Evolutionary conservation across 2,113 vertebrate species (phyloP).

Genomic region (Mobula hypostoma): DNA sequence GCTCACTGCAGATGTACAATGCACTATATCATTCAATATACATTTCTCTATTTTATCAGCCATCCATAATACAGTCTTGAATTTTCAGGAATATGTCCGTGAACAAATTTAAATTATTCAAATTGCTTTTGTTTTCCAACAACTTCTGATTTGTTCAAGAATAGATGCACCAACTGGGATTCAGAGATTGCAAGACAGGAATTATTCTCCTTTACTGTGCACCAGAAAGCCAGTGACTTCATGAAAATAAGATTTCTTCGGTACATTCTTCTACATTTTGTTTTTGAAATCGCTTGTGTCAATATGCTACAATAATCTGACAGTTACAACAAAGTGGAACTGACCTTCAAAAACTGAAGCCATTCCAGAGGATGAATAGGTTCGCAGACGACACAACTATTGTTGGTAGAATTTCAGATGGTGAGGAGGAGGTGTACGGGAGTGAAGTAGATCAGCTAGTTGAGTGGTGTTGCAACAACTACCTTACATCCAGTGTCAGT

Average conservation of each 20-base stretch:
- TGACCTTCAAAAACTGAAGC: not conserved
- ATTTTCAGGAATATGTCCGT: not conserved
- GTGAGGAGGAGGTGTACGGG: too few species aligned
- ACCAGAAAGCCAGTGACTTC: not conserved
- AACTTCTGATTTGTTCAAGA: not conserved
- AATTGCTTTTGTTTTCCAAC: not conserved
- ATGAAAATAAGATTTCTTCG: conserved; percentile 1
- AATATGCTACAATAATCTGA: not conserved
- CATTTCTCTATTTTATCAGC: not conserved
- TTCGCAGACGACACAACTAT: too few species aligned
- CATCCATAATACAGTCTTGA: too few species aligned
- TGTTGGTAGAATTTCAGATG: too few species aligned
- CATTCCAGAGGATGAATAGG: not conserved
- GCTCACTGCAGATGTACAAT: too few species aligned
- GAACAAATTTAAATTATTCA: not conserved
- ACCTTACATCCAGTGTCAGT: too few species aligned
- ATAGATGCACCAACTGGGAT: not conserved
- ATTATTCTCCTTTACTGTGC: not conserved
- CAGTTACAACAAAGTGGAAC: not conserved
- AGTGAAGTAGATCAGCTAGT: too few species aligned
- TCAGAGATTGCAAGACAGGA: not conserved
- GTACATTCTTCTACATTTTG: not conserved
- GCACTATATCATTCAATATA: not conserved
- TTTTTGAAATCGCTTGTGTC: not conserved
- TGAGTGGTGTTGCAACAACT: too few species aligned